These are phyloP conservation scores for Ciconia boyciana DNA, from an alignment of 2,113 vertebrate genomes.

Conservation along the genomic window DNA sequence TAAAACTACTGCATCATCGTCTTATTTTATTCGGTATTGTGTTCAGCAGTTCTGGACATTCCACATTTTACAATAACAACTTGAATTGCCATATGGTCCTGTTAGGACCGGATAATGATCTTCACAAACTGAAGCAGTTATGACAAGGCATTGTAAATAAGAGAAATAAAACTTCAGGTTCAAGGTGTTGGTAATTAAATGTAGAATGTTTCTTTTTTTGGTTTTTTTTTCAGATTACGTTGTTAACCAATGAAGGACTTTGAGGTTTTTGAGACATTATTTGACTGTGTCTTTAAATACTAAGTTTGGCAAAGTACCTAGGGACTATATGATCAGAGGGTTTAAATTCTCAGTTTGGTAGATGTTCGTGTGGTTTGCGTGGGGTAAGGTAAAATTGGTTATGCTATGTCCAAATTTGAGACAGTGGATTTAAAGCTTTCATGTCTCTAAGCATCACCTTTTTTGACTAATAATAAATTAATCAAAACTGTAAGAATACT, in stretches of 20 bases:
- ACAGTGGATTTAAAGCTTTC: neutral
- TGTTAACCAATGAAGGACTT: neutral
- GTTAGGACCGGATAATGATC: neutral
- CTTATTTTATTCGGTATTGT: neutral
- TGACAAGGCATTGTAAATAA: neutral
- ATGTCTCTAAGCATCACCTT: neutral
- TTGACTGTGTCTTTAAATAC: neutral
- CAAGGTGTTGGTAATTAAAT: neutral
- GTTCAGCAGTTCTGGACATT: neutral
- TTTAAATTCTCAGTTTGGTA: neutral
- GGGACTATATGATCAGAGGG: neutral
- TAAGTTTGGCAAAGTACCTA: neutral
- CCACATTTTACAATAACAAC: neutral
- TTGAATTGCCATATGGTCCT: neutral
- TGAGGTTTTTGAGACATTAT: neutral
- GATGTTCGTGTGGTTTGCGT: neutral
- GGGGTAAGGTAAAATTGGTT: neutral
- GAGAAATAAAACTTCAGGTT: neutral
- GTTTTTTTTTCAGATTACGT: neutral
- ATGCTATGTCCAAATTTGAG: neutral
- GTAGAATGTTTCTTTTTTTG: neutral
- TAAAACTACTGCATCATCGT: neutral
- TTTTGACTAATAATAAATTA: neutral
- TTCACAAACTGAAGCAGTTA: neutral
- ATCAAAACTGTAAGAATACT: neutral